Conservation (phyloP, 2,797 vertebrate genomes). For the Crax fasciolata region DNA sequence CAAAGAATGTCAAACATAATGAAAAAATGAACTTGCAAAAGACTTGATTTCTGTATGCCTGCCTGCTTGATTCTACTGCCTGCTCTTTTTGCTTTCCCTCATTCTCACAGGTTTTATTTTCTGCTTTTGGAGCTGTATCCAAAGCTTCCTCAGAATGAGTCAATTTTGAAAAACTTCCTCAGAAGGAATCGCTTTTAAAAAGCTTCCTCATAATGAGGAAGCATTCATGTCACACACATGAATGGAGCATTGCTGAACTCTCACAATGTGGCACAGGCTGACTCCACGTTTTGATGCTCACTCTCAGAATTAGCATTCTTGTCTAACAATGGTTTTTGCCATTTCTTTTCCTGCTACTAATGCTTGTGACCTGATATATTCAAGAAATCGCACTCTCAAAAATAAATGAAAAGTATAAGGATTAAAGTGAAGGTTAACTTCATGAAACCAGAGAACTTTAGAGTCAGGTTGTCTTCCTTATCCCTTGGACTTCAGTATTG, state of each 20-base stretch:
- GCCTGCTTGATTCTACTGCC: constrained; percentile 18
- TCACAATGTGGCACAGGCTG: constrained; percentile 33
- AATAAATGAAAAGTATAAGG: constrained; percentile 28
- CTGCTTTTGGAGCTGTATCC: constrained; percentile 42
- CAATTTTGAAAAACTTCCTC: constrained; percentile 40
- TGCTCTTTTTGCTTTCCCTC: constrained; percentile 45
- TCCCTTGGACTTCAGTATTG: background rate
- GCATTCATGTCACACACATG: constrained; percentile 37
- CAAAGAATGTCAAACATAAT: constrained; percentile 57
- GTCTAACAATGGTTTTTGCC: constrained; percentile 40
- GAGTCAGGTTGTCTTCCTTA: background rate
- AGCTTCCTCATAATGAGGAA: constrained; percentile 34
- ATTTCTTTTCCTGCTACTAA: constrained; percentile 32
- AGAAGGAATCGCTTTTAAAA: constrained; percentile 50
- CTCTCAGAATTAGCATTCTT: constrained; percentile 64
- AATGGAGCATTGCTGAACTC: constrained; percentile 52
- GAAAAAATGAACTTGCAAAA: constrained; percentile 65
- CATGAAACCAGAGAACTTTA: constrained; percentile 27
- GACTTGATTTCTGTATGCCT: constrained; percentile 38
- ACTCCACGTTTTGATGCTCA: background rate
- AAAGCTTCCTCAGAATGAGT: constrained; percentile 33
- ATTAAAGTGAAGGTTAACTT: constrained; percentile 66
- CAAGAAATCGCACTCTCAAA: background rate
- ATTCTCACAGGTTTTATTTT: constrained; percentile 48
- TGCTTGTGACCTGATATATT: constrained; percentile 25